Evolutionary conservation across 2,113 vertebrate species (phyloP).

Genomic region (Cervus canadensis): DNA sequence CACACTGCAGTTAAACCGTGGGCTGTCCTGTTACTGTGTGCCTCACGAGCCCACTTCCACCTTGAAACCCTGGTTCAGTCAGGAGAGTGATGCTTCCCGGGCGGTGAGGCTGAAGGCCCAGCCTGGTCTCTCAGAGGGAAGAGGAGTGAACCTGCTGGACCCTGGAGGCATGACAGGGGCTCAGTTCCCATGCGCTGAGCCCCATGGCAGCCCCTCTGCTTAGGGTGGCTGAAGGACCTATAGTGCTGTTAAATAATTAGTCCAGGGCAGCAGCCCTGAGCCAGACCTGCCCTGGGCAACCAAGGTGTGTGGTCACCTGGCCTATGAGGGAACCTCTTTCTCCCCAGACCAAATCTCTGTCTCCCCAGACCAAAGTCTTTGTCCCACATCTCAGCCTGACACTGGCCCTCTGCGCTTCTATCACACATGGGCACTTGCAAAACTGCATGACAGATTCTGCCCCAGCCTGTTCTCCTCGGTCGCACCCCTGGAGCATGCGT

Average conservation of each 20-base stretch:
- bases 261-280: background rate
- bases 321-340: background rate
- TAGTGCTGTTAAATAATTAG: background rate
- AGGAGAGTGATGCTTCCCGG: too few species aligned
- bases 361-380: background rate
- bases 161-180: background rate
- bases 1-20: background rate
- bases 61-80: background rate
- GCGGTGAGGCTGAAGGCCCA: background rate
- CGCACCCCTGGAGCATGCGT: background rate
- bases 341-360: background rate
- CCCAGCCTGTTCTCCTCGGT: background rate
- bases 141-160: background rate
- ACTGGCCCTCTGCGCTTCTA: background rate
- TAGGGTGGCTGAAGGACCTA: background rate
- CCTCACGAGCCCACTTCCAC: too few species aligned
- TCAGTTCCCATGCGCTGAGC: background rate
- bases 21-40: background rate
- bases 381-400: background rate
- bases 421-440: rapidly evolving
- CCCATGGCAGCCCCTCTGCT: rapidly evolving
- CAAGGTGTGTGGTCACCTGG: background rate
- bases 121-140: background rate
- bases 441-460: background rate
- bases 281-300: background rate